Base-by-base conservation (phyloP, 2,113 vertebrate genomes). In the Oenanthe melanoleuca region DNA sequence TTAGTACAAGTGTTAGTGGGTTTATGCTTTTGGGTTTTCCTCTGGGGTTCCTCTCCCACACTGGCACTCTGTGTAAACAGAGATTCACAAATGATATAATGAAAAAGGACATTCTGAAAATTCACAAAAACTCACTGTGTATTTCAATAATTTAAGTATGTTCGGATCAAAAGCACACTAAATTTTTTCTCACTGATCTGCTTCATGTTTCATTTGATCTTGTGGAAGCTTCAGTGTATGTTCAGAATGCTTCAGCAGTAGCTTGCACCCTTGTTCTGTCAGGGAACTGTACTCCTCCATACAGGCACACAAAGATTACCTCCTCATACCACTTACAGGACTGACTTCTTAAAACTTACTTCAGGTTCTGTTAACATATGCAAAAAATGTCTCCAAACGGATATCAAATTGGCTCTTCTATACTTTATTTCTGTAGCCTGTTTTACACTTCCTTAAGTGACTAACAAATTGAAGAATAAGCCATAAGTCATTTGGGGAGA, bases 31-130 rank as follows among this genome's bases (percentile, higher is more conserved):
- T 19, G 21, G 14, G 4, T 84, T 57, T 79, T 74, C 15, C 56
- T 74, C 40, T 63, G 33, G 12, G 20, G 9, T 6, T 77, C 33
- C 10, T 21, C 22, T 82, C 33, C 23, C n/a, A 40, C 21, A n/a
- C 2, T 12, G 21, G 13, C 15, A 7, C 11, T 45, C 28, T 55
- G 0, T 22, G 11, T 37, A 33, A 34, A 29, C 16, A 18, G 7
- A 64, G 57, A 72, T 57, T 71, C 79, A 70, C 26, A 78, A 66
- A 45, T 24, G 0, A 33, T 24, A 10, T 18, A 0, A 3, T 38
- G 10, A 55, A 85, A 80, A 57, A 73, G 5, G 6, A 28, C 8
- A 45, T 37, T 37, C n/a, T 23, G 19, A 52, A 88, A 85, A 80
- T n/a, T 9, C 33, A 47, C 10, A 33, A 38, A 73, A 80, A 50